Evolutionary conservation across 2,888 invertebrate species (phyloP).

Genomic region (Emmelina monodactyla): DNA sequence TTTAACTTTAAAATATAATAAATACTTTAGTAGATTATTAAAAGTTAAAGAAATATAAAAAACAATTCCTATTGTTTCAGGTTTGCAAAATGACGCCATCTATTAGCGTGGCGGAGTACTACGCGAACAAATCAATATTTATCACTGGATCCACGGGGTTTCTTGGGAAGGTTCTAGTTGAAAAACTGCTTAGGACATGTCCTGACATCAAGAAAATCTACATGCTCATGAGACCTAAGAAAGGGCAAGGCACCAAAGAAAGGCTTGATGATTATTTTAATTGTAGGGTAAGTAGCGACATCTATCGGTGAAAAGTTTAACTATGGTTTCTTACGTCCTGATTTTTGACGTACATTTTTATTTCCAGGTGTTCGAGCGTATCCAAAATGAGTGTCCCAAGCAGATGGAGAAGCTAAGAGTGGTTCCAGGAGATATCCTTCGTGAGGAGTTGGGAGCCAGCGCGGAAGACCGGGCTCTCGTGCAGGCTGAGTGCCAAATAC

Average conservation of each 20-base stretch:
- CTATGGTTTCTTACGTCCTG: neutral
- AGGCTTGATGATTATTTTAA: conserved; percentile 68
- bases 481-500: conserved; percentile 69
- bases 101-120: conserved; percentile 62
- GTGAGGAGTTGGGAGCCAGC: conserved; percentile 68
- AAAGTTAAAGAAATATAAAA: no score
- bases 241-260: conserved; percentile 69
- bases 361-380: conserved; percentile 59
- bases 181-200: conserved; percentile 77
- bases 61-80: neutral
- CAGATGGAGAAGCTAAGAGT: conserved; percentile 70
- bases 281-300: conserved; percentile 46
- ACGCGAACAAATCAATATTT: conserved; percentile 68
- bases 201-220: conserved; percentile 74
- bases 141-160: conserved; percentile 88
- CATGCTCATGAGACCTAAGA: conserved; percentile 76
- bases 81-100: conserved; percentile 33
- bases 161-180: conserved; percentile 83
- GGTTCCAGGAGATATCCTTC: conserved; percentile 72
- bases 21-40: no score
- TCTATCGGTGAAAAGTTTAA: conserved; percentile 19
- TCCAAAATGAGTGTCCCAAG: conserved; percentile 63
- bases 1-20: no score
- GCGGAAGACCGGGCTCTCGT: conserved; percentile 64
- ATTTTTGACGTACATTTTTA: neutral